These are phyloP conservation scores for Bostrychus sinensis DNA, from an alignment of 2,113 vertebrate species.

Conservation along the genomic window DNA sequence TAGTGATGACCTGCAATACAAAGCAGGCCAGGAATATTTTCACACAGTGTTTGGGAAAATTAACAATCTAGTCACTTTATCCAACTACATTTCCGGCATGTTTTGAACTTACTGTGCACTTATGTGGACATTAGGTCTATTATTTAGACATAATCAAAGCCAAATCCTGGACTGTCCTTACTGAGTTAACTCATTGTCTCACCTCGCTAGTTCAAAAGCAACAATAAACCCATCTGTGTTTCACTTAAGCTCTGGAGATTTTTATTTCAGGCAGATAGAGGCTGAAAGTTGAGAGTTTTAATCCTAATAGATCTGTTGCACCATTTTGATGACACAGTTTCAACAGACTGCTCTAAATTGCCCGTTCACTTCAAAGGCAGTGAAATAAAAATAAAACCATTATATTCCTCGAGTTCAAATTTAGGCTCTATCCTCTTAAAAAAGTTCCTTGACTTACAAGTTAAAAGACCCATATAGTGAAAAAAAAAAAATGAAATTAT, in stretches of 20 bases:
- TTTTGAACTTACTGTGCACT: no score
- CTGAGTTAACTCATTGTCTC: neutral
- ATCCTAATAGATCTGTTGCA: slow-evolving; percentile 22
- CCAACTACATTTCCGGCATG: no score
- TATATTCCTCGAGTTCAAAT: neutral
- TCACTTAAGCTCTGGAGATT: neutral
- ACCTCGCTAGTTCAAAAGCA: neutral
- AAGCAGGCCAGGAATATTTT: no score
- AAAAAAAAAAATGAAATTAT: no score
- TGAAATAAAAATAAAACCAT: slow-evolving; percentile 13
- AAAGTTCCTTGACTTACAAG: neutral
- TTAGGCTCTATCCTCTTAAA: neutral
- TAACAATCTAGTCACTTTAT: no score
- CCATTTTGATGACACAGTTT: slow-evolving; percentile 13
- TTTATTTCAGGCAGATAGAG: slow-evolving; percentile 11
- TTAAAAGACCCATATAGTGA: neutral
- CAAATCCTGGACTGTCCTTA: neutral
- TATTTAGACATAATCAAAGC: no score
- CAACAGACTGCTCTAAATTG: slow-evolving; percentile 7
- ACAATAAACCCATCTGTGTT: neutral
- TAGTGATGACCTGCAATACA: no score
- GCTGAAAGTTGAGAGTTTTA: slow-evolving; percentile 21
- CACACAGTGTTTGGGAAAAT: no score
- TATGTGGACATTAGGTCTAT: no score
- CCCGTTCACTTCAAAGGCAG: slow-evolving; percentile 15